A percentile compares a stretch with the other conserved stretches of the same genome.
Evolutionary conservation across 2,113 vertebrate genomes (phyloP).

Genomic region (Tiliqua scincoides): DNA sequence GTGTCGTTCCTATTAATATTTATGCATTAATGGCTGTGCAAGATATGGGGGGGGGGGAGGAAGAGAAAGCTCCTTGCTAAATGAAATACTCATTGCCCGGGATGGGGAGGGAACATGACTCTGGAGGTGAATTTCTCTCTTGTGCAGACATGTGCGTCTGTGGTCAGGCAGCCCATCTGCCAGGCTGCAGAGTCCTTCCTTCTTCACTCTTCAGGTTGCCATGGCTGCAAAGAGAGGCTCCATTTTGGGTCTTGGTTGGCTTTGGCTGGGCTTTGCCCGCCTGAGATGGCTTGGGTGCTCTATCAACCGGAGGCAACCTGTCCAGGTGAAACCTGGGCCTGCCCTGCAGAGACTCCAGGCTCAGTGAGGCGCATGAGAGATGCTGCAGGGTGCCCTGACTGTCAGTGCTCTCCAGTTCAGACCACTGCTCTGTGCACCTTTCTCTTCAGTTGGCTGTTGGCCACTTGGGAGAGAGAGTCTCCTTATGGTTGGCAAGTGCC

Average conservation of each 20-base stretch:
- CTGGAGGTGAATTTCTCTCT: background rate
- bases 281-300: background rate
- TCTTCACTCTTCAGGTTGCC: background rate
- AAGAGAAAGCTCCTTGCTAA: background rate
- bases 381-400: background rate
- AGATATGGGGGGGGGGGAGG: background rate
- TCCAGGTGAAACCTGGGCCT: background rate
- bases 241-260: background rate
- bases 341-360: background rate
- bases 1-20: slow-evolving; percentile 21
- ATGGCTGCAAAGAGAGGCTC: background rate
- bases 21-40: slow-evolving; percentile 12
- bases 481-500: background rate
- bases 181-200: background rate
- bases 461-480: background rate
- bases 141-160: background rate
- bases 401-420: background rate
- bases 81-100: slow-evolving; percentile 1
- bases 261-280: background rate
- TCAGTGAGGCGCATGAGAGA: background rate
- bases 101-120: background rate
- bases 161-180: background rate
- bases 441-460: too few species aligned
- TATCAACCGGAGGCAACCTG: background rate
- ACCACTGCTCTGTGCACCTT: background rate